phyloP scores from a whole-genome alignment of 1,140 invertebrate genomes.

The Glossosoma conforme region DNA sequence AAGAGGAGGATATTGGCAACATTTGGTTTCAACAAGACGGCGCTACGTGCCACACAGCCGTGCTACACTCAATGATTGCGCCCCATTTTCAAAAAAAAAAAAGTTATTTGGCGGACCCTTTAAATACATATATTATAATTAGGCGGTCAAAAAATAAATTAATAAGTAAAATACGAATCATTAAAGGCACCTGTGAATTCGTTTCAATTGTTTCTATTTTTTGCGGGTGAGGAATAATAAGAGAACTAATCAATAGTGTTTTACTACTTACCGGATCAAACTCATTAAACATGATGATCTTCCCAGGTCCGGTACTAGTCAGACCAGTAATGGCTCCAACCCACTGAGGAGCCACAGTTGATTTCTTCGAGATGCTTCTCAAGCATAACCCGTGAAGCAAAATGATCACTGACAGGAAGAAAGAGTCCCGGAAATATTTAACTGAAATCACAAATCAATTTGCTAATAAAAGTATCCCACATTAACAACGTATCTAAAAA shows the following conservation, averaged over 20 bases:
- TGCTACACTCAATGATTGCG: too few relatives aligned
- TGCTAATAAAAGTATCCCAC: slow-evolving; percentile 2
- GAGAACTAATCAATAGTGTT: slow-evolving; percentile 4
- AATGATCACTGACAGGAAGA: slow-evolving; percentile 3
- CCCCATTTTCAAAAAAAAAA: too few relatives aligned
- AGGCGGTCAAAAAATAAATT: too few relatives aligned
- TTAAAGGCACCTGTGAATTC: too few relatives aligned
- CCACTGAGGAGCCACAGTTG: slow-evolving; percentile 2
- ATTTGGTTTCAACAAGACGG: too few relatives aligned
- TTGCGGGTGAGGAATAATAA: neutral
- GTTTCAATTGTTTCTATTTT: slow-evolving; percentile 2
- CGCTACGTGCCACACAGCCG: too few relatives aligned
- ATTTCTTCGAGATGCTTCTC: slow-evolving; percentile 2
- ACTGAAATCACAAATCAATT: slow-evolving; percentile 12
- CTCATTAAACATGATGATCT: slow-evolving; percentile 18
- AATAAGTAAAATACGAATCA: too few relatives aligned
- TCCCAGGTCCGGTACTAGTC: slow-evolving; percentile 10
- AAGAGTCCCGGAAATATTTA: slow-evolving; percentile 15
- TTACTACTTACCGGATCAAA: slow-evolving; percentile 18
- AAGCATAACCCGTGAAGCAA: slow-evolving; percentile 7
- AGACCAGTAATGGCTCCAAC: neutral
- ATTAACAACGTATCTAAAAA: neutral
- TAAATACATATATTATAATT: too few relatives aligned
- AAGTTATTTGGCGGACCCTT: too few relatives aligned
- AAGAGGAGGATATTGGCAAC: too few relatives aligned